Percentiles rank a stretch among this genome's conserved stretches.
Evolutionary conservation across 2,113 vertebrate genomes (phyloP).

Genomic region (Seriola dumerili): DNA sequence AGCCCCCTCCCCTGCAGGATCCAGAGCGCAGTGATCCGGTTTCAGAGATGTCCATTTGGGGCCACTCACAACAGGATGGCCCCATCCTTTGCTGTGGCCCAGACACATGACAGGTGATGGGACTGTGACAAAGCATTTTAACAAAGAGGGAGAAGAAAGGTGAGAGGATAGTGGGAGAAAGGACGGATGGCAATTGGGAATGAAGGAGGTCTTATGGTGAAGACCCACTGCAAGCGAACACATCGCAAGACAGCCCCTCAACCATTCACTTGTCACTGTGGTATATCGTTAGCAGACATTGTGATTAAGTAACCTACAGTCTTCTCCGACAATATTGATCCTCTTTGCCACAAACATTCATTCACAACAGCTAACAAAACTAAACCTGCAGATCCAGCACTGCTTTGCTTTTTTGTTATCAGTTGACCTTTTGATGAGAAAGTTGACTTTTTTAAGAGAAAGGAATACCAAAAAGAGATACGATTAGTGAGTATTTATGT

Average conservation of each 20-base stretch:
- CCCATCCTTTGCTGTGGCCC: conserved; percentile 2
- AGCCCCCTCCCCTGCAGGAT: not conserved
- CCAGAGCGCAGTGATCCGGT: conserved; percentile 13
- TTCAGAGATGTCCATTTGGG: conserved; percentile 48
- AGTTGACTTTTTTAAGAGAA: not conserved
- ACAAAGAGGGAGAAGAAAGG: not conserved
- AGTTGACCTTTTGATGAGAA: too few relatives aligned
- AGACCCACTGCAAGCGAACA: not conserved
- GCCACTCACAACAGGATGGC: not conserved
- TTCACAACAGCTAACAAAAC: too few relatives aligned
- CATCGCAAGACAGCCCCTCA: not conserved
- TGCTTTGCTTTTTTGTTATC: too few relatives aligned
- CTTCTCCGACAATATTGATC: too few relatives aligned
- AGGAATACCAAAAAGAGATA: not conserved
- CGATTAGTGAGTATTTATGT: not conserved
- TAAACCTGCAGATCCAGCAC: too few relatives aligned
- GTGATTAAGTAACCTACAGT: too few relatives aligned
- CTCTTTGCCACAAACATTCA: too few relatives aligned
- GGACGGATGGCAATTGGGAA: not conserved
- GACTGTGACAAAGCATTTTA: conserved; percentile 20
- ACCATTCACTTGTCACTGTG: not conserved
- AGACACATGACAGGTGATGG: conserved; percentile 40
- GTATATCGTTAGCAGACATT: too few relatives aligned
- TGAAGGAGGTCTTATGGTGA: not conserved
- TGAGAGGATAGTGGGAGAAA: not conserved